Base-by-base conservation (phyloP, 2,113 vertebrate species). In the Hipposideros armiger region DNA sequence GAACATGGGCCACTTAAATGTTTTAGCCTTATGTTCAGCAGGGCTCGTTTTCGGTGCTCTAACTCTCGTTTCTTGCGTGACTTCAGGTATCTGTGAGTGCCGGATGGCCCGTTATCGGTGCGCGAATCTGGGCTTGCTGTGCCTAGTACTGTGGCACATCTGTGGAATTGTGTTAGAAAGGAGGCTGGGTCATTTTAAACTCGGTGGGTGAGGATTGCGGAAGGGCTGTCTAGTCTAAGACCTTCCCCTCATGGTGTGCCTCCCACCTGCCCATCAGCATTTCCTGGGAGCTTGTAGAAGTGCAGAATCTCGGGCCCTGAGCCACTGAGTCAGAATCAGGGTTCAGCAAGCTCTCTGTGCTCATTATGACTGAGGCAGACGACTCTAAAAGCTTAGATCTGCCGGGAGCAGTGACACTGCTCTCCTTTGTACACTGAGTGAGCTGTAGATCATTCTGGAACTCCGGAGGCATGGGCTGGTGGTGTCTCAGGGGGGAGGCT, bases 371-470 rank as follows among this genome's bases (percentile, higher is more conserved):
- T 15, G 19, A 42, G 54, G 15, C 4, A 7, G 1, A 13, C 8
- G 8, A 11, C 47, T 54, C 47, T 42, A n/a, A 85, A 32, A n/a
- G 26, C 40, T 64, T 36, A 50, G 47, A 50, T 50, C 47, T 50
- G 47, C 40, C 20, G 13, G 54, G 52, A 87, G 36, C 28, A 4
- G 40, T 16, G 14, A 0, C 8, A 3, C 6, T 4, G 7, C 45
- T 28, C 2, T 20, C 45, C 4, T 14, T 2, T 73, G 24, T 4
- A 40, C 30, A 20, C n/a, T 24, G 15, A 1, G 3, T 20, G 28
- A 82, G 77, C 36, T 36, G 7, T 36, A 30, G 11, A 28, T 10
- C 14, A 5, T 54, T 30, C 28, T 66, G 24, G 67, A n/a, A 11
- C 45, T 36, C 74, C 3, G n/a, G 22, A 67, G 58, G 40, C 17